These are phyloP conservation scores for Equus przewalskii DNA, from an alignment of 2,113 vertebrate genomes.

Conservation along the genomic window DNA sequence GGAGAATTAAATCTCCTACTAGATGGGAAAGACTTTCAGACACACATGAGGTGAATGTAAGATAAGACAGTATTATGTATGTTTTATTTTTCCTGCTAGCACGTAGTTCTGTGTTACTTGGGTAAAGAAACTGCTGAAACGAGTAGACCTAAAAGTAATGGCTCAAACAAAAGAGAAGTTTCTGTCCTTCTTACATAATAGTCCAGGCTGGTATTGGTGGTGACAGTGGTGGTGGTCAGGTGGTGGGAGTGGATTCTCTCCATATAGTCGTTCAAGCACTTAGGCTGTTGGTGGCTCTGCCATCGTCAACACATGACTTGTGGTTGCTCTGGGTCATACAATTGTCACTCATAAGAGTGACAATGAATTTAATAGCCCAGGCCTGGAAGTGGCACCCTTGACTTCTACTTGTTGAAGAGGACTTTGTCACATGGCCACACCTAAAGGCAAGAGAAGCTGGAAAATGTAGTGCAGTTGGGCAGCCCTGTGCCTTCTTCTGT, in stretches of 20 bases:
- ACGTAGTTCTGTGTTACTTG: background rate
- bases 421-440: background rate
- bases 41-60: background rate
- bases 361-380: background rate
- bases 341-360: background rate
- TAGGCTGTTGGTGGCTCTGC: background rate
- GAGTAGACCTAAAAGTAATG: background rate
- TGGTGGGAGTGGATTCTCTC: background rate
- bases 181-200: background rate
- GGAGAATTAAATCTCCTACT: background rate
- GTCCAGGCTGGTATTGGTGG: background rate
- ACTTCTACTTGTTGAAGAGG: background rate
- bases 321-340: background rate
- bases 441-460: background rate
- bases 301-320: background rate
- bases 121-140: background rate
- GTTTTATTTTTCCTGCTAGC: conserved; percentile 14
- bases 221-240: background rate
- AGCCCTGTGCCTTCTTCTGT: background rate
- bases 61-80: background rate
- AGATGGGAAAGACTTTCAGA: conserved; percentile 27
- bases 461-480: background rate
- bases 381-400: background rate
- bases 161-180: background rate
- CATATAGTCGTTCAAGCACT: background rate